Evolutionary conservation across 2,797 vertebrate species (phyloP).

Genomic region (Sphenodon punctatus): DNA sequence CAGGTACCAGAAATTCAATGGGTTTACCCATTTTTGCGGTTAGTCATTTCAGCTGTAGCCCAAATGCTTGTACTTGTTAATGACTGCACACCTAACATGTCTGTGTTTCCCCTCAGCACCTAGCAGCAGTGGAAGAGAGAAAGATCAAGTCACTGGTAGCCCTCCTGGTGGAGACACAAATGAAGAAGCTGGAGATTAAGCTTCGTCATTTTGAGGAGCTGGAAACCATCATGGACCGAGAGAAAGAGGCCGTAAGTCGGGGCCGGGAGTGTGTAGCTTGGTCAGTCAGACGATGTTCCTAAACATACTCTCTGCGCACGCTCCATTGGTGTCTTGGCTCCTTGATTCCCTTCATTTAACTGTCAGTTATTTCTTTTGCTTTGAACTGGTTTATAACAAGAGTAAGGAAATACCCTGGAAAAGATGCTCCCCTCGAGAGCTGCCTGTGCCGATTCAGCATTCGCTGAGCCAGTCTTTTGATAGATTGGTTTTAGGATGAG

Average conservation of each 20-base stretch:
- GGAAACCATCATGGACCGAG: constrained; percentile 98
- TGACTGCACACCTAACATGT: background rate
- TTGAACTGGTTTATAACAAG: background rate
- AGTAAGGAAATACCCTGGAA: fast-evolving
- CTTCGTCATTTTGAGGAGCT: constrained; percentile 96
- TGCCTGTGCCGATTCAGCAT: fast-evolving
- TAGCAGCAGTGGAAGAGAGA: constrained; percentile 94
- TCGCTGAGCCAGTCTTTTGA: fast-evolving
- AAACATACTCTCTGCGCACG: too few relatives aligned
- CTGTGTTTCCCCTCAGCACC: constrained; percentile 78
- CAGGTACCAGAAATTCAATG: too few relatives aligned
- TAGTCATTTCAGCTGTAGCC: too few relatives aligned
- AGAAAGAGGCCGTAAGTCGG: constrained; percentile 92
- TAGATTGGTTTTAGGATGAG: fast-evolving
- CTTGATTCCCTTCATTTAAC: fast-evolving
- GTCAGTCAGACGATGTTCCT: too few relatives aligned
- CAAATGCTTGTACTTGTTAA: background rate
- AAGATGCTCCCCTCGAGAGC: background rate
- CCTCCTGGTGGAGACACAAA: constrained; percentile 96
- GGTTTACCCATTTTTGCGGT: too few relatives aligned
- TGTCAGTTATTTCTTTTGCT: fast-evolving
- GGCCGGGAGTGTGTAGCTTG: background rate
- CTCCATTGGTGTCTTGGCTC: too few relatives aligned
- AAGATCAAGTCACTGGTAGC: constrained; percentile 98
- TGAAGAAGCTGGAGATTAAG: constrained; percentile 99